Base-by-base conservation (phyloP, 2,888 invertebrate genomes). In the Nudaria mundana region DNA sequence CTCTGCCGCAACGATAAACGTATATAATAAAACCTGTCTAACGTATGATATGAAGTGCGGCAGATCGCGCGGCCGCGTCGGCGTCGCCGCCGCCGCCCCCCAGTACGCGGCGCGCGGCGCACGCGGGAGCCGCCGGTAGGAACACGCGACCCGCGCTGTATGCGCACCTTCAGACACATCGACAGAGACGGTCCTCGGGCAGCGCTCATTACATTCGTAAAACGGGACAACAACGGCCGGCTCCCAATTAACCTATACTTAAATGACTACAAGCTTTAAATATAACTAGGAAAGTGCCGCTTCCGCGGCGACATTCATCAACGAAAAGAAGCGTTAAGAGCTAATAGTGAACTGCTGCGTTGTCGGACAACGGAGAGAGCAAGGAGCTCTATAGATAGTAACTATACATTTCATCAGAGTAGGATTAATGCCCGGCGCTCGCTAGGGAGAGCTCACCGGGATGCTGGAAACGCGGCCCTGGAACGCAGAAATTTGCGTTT, bases 401-500 rank as follows among this genome's bases (percentile, higher is more conserved):
- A 87, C 87, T 88, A 88, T 88, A 88, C 87, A 87, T 87, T 87
- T 80, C 87, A 71, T 83, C 71, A 70, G 75, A 68, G 74, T 81
- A 81, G 81, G 79, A 78, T 82, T 86, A 88, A 76, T 87, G 87
- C 54, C 86, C 85, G 74, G 90, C 89, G 91, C 88, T 91, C 66
- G 92, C 91, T 50, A 91, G 81, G 31, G 90, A 81, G 60, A 91
- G 84, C 63, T 91, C 91, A 62, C 87, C 83, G 49, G 91, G 90
- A 53, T 90, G 83, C 65, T 91, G 81, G 72, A 91, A 92, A 65
- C 91, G 90, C 30, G 91, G 85, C 39, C 90, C 90, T 28, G 91
- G 91, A 56, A 80, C 90, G 72, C 91, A 91, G 76, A 91, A 91
- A 82, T 84, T 89, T 54, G 90, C 90, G 78, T 89, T 90, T 37